Evolutionary conservation across 1,140 invertebrate genomes (phyloP).

Genomic region (Drosophila nebulosa): DNA sequence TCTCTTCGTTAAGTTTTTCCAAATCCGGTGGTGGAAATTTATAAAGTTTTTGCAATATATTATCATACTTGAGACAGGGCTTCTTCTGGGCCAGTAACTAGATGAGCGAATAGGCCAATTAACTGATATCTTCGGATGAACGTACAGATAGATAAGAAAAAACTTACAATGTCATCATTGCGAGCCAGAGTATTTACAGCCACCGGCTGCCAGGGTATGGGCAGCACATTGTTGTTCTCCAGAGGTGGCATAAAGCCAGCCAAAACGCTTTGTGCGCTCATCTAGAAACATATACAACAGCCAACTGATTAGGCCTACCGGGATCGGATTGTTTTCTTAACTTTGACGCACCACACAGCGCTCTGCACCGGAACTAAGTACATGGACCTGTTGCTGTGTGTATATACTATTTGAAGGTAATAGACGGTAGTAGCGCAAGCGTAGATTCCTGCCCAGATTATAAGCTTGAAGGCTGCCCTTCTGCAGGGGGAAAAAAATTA

Average conservation of each 20-base stretch:
- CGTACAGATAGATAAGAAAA: not conserved
- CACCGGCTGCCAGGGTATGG: conserved; percentile 92
- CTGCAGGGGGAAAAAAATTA: conserved; percentile 82
- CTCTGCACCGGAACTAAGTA: conserved; percentile 90
- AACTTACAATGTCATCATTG: conserved; percentile 86
- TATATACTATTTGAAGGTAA: conserved; percentile 84
- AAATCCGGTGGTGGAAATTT: conserved; percentile 80
- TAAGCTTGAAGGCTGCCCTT: conserved; percentile 89
- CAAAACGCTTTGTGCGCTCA: conserved; percentile 91
- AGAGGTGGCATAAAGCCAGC: conserved; percentile 91
- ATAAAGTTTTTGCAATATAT: conserved; percentile 83
- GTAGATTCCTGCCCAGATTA: conserved; percentile 88
- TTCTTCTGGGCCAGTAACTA: conserved; percentile 85
- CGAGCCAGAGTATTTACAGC: conserved; percentile 89
- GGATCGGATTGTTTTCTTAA: conserved; percentile 31
- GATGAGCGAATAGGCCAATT: conserved; percentile 24
- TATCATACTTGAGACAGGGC: conserved; percentile 84
- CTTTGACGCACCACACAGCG: conserved; percentile 84
- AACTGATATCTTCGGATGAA: not conserved
- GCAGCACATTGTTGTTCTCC: conserved; percentile 87
- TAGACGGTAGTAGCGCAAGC: conserved; percentile 86
- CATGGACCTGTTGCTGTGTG: conserved; percentile 84
- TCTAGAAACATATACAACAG: conserved; percentile 80
- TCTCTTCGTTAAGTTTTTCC: conserved; percentile 83
- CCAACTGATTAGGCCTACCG: conserved; percentile 64